phyloP scores from a whole-genome alignment of 2,113 vertebrate species.

The Irena cyanogastra region DNA sequence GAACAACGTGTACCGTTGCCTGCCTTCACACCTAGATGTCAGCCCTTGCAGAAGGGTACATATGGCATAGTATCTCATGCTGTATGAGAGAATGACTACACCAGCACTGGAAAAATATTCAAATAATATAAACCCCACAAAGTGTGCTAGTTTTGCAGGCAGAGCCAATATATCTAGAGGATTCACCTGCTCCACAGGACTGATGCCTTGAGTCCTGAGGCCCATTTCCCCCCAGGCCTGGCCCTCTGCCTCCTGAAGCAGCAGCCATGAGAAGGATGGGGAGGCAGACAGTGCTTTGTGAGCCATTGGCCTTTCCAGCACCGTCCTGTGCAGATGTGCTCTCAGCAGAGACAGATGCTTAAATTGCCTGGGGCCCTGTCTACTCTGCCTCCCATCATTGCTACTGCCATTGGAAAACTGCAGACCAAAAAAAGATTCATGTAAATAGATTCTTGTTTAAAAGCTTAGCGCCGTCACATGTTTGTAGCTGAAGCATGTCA shows the following conservation, averaged over 20 bases:
- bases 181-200: not conserved
- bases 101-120: not conserved
- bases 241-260: not conserved
- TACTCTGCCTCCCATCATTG: not conserved
- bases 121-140: not conserved
- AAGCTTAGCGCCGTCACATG: not conserved
- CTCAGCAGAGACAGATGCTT: not conserved
- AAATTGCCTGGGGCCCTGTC: not conserved
- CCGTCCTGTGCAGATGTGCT: not conserved
- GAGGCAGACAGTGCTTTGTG: not conserved
- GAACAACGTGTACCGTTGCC: not conserved
- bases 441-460: constrained; percentile 3
- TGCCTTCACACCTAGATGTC: not conserved
- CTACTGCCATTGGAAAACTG: not conserved
- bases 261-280: too few species aligned
- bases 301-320: not conserved
- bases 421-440: not conserved
- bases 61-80: fast-evolving
- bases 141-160: not conserved
- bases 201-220: not conserved
- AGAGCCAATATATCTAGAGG: not conserved
- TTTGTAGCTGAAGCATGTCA: not conserved
- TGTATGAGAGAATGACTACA: not conserved
- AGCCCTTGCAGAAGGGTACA: not conserved
- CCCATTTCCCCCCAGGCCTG: not conserved